A percentile compares a stretch with the other conserved stretches of the same genome.
Evolutionary conservation across 2,888 invertebrate species (phyloP).

Genomic region (Cheilosia variabilis): DNA sequence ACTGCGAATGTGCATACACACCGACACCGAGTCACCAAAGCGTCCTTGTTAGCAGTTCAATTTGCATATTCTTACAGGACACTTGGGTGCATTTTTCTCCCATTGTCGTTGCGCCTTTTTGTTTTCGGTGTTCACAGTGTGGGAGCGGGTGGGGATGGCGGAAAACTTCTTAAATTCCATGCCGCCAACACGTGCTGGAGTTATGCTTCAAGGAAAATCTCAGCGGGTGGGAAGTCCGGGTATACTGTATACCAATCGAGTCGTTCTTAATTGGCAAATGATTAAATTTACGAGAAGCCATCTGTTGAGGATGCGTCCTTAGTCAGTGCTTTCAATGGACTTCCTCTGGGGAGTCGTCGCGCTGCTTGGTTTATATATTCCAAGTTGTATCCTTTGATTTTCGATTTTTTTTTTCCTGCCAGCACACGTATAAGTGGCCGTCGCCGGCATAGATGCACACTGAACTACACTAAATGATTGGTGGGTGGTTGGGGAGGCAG

Average conservation of each 20-base stretch:
- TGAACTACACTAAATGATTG: constrained; percentile 51
- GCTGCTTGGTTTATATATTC: constrained; percentile 1
- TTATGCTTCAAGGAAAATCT: constrained; percentile 25
- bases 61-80: constrained; percentile 65
- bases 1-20: constrained; percentile 21
- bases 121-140: neutral
- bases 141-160: neutral
- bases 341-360: constrained; percentile 14
- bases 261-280: constrained; percentile 63
- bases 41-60: constrained; percentile 43
- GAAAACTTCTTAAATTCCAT: constrained; percentile 54
- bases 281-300: constrained; percentile 64
- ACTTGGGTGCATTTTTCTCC: constrained; percentile 50
- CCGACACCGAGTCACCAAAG: constrained; percentile 6
- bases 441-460: constrained; percentile 49
- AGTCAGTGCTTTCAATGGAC: constrained; percentile 39
- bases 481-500: constrained; percentile 1
- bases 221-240: neutral
- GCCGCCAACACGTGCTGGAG: constrained; percentile 42
- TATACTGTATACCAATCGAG: constrained; percentile 1
- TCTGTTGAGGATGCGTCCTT: constrained; percentile 47
- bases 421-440: constrained; percentile 38
- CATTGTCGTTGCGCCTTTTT: neutral
- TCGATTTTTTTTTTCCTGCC: constrained; percentile 1
- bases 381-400: constrained; percentile 20